Conservation (phyloP, 2,797 vertebrate species). For the Ispidina lecontei region DNA sequence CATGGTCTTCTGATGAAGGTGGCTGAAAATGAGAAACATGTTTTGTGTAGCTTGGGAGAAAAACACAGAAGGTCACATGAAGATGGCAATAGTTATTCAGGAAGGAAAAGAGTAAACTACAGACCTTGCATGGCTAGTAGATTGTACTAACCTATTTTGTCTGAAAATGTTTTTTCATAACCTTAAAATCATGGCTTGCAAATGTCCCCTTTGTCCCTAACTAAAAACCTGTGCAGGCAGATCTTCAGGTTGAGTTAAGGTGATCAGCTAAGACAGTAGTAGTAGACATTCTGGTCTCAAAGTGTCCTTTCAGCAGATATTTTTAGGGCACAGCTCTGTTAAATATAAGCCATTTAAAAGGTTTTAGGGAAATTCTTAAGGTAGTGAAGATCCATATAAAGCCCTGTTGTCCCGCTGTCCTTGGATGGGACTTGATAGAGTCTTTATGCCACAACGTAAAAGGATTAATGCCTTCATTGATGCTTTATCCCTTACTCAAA, state of each 20-base stretch:
- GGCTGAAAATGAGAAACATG: conserved; percentile 19
- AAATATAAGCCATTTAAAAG: not conserved
- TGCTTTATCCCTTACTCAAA: not conserved
- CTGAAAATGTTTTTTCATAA: not conserved
- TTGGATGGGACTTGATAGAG: not conserved
- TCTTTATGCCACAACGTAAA: not conserved
- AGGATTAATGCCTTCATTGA: not conserved
- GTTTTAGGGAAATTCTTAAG: not conserved
- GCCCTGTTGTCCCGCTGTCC: not conserved
- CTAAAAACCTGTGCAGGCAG: not conserved
- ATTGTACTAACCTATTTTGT: not conserved
- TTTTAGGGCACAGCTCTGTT: not conserved
- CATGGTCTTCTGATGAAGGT: conserved; percentile 64
- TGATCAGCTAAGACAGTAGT: not conserved
- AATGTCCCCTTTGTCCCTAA: not conserved
- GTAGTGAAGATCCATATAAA: not conserved
- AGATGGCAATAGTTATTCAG: not conserved
- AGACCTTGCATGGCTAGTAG: not conserved
- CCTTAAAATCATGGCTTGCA: not conserved
- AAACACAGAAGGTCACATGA: not conserved
- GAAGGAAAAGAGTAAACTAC: not conserved
- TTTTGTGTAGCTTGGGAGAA: not conserved
- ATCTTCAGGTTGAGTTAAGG: not conserved
- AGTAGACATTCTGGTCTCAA: not conserved
- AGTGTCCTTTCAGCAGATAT: not conserved